Evolutionary conservation across 2,113 vertebrate species (phyloP).

Genomic region (Todiramphus saurophagus): DNA sequence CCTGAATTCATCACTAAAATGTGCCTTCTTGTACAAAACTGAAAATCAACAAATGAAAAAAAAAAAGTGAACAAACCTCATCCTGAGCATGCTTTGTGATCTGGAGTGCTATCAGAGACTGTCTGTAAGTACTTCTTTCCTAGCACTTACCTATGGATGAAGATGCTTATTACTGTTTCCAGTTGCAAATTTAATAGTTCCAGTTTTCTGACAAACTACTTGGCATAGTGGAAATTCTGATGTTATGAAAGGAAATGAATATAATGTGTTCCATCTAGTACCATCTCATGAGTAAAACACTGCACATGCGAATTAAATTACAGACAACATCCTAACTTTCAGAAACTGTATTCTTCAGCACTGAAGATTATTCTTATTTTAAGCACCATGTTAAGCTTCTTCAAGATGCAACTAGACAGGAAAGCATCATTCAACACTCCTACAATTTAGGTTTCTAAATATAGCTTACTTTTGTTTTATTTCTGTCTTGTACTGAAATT

Average conservation of each 20-base stretch:
- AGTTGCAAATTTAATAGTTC: background rate
- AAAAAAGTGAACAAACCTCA: background rate
- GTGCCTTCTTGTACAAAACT: background rate
- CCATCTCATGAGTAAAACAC: background rate
- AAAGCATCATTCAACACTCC: background rate
- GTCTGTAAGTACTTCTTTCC: background rate
- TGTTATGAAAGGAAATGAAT: background rate
- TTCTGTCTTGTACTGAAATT: background rate
- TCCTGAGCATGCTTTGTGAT: background rate
- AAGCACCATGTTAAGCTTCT: background rate
- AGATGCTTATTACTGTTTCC: background rate
- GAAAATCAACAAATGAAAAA: background rate
- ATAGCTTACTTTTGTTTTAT: background rate
- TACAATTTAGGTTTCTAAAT: background rate
- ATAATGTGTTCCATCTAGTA: background rate
- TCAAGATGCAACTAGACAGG: background rate
- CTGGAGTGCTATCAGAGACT: background rate
- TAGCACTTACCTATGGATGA: background rate
- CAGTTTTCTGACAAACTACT: background rate
- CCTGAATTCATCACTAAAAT: background rate
- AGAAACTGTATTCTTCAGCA: background rate
- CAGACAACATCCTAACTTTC: background rate
- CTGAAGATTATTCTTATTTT: background rate
- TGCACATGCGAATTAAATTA: background rate
- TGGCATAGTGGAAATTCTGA: background rate